Evolutionary conservation across 2,797 vertebrate genomes (phyloP).

Genomic region (Dromococcyx pavoninus): DNA sequence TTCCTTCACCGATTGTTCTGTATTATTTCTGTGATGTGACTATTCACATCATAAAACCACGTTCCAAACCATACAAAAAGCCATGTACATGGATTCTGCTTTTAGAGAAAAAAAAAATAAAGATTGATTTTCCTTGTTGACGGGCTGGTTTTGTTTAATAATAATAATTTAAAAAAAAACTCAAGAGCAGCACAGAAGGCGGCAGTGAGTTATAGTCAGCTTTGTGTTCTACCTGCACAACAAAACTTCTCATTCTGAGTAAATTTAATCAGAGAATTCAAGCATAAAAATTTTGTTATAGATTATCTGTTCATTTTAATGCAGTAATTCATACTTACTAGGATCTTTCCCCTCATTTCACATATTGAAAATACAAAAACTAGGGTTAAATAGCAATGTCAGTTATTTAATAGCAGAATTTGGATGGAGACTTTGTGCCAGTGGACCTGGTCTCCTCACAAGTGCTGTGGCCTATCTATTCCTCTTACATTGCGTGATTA

Average conservation of each 20-base stretch:
- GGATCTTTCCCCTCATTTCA: background rate
- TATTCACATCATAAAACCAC: conserved; percentile 44
- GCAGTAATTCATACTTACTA: background rate
- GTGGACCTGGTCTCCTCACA: background rate
- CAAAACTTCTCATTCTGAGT: background rate
- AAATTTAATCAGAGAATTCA: background rate
- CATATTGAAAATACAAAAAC: background rate
- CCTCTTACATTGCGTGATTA: background rate
- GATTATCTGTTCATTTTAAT: background rate
- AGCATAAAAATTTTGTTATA: background rate
- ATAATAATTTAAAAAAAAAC: background rate
- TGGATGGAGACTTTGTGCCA: background rate
- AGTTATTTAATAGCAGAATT: background rate
- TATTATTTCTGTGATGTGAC: conserved; percentile 55
- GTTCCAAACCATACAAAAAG: conserved; percentile 23
- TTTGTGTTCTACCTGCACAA: background rate
- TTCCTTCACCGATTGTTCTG: conserved; percentile 36
- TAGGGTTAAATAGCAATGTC: background rate
- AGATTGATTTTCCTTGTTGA: conserved; percentile 47
- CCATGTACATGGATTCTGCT: conserved; percentile 32
- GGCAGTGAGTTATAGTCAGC: background rate
- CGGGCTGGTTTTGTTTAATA: conserved; percentile 62
- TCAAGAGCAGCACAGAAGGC: background rate
- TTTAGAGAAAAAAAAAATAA: conserved; percentile 58
- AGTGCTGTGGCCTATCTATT: background rate